Evolutionary conservation across 2,888 invertebrate genomes (phyloP).

Genomic region (Calliopum simillimum): DNA sequence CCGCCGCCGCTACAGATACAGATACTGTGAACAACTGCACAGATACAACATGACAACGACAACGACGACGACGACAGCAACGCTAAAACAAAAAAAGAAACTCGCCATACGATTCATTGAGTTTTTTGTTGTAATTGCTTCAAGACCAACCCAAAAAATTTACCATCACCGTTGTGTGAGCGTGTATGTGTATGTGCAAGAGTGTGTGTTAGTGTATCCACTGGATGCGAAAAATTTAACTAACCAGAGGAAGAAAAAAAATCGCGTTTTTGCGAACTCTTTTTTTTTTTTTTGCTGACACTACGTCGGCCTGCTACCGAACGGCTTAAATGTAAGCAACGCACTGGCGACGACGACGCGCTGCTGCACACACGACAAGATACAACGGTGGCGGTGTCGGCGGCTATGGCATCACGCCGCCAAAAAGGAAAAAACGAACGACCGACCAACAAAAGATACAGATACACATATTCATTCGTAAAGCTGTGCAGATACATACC

Average conservation of each 20-base stretch:
- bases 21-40: background rate
- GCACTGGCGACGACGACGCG: slow-evolving; percentile 48
- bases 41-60: slow-evolving; percentile 23
- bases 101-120: slow-evolving; percentile 33
- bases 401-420: slow-evolving; percentile 31
- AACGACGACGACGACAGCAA: slow-evolving; percentile 6
- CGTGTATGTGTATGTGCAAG: slow-evolving; percentile 27
- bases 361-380: background rate
- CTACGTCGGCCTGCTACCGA: slow-evolving; percentile 54
- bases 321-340: slow-evolving; percentile 61
- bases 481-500: background rate
- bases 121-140: slow-evolving; percentile 4
- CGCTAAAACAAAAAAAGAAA: slow-evolving; percentile 34
- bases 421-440: background rate
- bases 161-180: slow-evolving; percentile 7
- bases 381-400: slow-evolving; percentile 30
- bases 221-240: too few species aligned
- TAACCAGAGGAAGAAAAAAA: slow-evolving; percentile 21
- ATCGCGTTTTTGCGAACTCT: slow-evolving; percentile 1
- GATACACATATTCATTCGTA: slow-evolving; percentile 3
- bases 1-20: background rate
- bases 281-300: slow-evolving; percentile 24
- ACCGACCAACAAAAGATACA: slow-evolving; percentile 11
- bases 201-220: slow-evolving; percentile 46
- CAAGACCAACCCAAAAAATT: slow-evolving; percentile 33